A percentile compares a stretch with the other conserved stretches of the same genome.
Conservation (phyloP, 2,797 vertebrate species). For the Chromis chromis region DNA sequence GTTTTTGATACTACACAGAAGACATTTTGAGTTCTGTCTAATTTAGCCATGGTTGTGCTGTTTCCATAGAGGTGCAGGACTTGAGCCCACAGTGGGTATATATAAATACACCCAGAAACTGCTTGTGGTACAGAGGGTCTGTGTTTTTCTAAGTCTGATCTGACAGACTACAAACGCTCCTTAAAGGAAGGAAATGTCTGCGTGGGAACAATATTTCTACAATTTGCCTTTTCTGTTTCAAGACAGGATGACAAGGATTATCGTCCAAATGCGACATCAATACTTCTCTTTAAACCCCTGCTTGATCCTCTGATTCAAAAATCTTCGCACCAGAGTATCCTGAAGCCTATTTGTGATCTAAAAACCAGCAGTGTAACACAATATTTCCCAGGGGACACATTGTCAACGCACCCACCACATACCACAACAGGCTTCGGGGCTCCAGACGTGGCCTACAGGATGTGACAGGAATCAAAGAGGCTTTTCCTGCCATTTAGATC, state of each 20-base stretch:
- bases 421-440: conserved; percentile 58
- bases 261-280: conserved; percentile 41
- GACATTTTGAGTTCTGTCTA: too few relatives aligned
- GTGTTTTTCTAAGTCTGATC: background rate
- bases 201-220: background rate
- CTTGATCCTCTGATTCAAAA: conserved; percentile 44
- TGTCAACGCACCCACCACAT: conserved; percentile 56
- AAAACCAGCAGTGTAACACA: conserved; percentile 72
- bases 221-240: conserved; percentile 7
- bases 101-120: too few relatives aligned
- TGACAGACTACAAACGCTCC: conserved; percentile 5
- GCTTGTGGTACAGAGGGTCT: too few relatives aligned
- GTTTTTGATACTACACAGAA: too few relatives aligned
- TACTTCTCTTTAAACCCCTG: conserved; percentile 20
- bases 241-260: conserved; percentile 20
- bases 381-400: conserved; percentile 64
- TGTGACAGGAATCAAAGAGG: conserved; percentile 66
- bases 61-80: too few relatives aligned
- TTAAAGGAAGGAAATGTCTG: conserved; percentile 6
- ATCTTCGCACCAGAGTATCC: conserved; percentile 10
- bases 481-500: conserved; percentile 59
- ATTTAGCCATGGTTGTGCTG: too few relatives aligned
- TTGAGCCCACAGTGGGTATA: too few relatives aligned
- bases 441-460: conserved; percentile 49
- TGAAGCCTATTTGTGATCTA: conserved; percentile 54